Evolutionary conservation across 2,797 vertebrate species (phyloP), one percentile per base, ranked within the genome.

Genomic region (Ctenopoma kingsleyae): DNA sequence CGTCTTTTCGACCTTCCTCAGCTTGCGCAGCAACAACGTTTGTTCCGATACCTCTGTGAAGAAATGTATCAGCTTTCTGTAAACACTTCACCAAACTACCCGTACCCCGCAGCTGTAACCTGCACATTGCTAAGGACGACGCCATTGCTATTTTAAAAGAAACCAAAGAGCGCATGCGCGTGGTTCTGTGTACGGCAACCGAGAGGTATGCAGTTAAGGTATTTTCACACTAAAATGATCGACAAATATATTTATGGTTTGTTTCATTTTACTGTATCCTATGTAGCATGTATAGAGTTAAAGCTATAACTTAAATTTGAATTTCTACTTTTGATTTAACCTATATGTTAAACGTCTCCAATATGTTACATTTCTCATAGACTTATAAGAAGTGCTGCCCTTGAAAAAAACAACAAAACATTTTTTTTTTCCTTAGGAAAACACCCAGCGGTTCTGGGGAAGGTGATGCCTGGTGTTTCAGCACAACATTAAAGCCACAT

Each of bases 111-210:
- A 85, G 47, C 41, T 68, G 88, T 76, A 93, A 85, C 84, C 90
- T 84, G 81, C 84, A 87, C 55, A 85, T 67, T 0, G 69, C 69
- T 0, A 87, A 22, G 93, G 90, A 87, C 82, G 93, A 78, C 91
- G 95, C 94, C 95, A 95, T 95, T 76, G 65, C 11, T 87, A 59
- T 17, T 9, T 8, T 4, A 7, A 35, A 8, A 5, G 2, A 6
- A 1, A 0, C 1, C 0, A 0, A 16, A 51, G 0, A 0, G 78
- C 93, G 90, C 94, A 86, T 92, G 94, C 89, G 89, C 57, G 0
- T 0, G 1, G 0, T 2, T 35, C 1, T 3, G 0, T n/a, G 57
- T 92, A 95, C 88, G 88, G 94, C 61, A 78, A 59, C 36, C 0
- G 52, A 49, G 52, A 83, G 6, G 0, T 1, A n/a, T n/a, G 10